Evolutionary conservation across 1,140 invertebrate species (phyloP), one percentile per base, ranked within the genome.

Genomic region (Riptortus pedestris): DNA sequence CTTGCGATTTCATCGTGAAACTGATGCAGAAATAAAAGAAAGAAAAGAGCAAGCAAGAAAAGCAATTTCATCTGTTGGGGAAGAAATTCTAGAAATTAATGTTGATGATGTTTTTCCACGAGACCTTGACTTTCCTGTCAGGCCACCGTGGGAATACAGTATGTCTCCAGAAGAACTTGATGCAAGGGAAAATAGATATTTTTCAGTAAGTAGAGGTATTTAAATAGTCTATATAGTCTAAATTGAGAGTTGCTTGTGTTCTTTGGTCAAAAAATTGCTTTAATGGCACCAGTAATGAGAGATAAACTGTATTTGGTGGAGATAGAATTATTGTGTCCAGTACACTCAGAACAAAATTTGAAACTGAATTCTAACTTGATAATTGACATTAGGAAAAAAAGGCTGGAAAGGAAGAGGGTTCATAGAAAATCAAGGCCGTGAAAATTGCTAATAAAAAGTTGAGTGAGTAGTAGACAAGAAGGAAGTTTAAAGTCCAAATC

Each of bases 101-200:
- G 74, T 78, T 0, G 80, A 83, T 55, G 78, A 84, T 66, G 90
- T 84, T 72, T 93, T 86, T 74, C 81, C 83, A n/a, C 71, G 78
- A 0, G 84, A 81, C 5, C 73, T 91, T 20, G 82, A 87, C 68
- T 91, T 94, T 73, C 91, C 92, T 0, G 85, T 84, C 67, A 75
- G 92, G 69, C 91, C 91, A 2, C 73, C 80, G 0, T 95, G 91
- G 91, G 80, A 85, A 71, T 87, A 84, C 71, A 78, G 77, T 9
- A 84, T 88, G 79, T 79, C 78, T 2, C 84, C 83, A 66, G 81
- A 85, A 29, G 74, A 85, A 58, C 74, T 96, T 11, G 87, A 93
- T 64, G 76, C 77, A 4, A 81, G 79, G 71, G 89, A 92, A 73
- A 83, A 87, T 70, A 79, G 75, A 71, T 90, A 90, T 76, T 90